Conservation (phyloP, 2,888 invertebrate genomes). For the Therioaphis trifolii region DNA sequence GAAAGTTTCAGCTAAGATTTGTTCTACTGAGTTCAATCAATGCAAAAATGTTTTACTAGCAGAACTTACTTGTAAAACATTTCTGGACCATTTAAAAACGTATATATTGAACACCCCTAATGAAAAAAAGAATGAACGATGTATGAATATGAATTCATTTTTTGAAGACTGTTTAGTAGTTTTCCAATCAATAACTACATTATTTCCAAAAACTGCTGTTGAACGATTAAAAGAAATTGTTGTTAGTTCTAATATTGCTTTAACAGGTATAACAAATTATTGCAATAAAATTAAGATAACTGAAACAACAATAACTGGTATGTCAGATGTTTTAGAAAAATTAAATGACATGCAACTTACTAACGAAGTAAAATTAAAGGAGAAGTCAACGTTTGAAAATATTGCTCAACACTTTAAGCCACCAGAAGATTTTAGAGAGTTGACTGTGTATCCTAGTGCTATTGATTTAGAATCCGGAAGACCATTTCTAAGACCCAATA, state of each 20-base stretch:
- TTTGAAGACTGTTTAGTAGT: constrained; percentile 66
- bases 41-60: too few species aligned
- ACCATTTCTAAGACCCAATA: constrained; percentile 72
- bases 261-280: constrained; percentile 65
- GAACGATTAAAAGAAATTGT: constrained; percentile 67
- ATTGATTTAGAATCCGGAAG: constrained; percentile 69
- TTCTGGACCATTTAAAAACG: too few species aligned
- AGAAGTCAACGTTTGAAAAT: constrained; percentile 67
- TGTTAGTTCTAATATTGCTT: constrained; percentile 65
- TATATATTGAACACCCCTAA: too few species aligned
- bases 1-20: constrained; percentile 54
- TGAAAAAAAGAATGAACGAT: too few species aligned
- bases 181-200: constrained; percentile 68
- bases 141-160: too few species aligned
- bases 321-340: constrained; percentile 59
- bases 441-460: constrained; percentile 72
- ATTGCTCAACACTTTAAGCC: constrained; percentile 69
- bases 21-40: constrained; percentile 48
- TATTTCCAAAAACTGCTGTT: constrained; percentile 67
- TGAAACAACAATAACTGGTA: constrained; percentile 23
- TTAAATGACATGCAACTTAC: constrained; percentile 58
- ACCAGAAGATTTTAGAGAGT: constrained; percentile 71
- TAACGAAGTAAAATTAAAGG: constrained; percentile 56
- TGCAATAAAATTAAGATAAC: too few species aligned
- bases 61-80: too few species aligned